Percentiles rank a stretch among this genome's conserved stretches.
Evolutionary conservation across 1,140 invertebrate genomes (phyloP).

Genomic region (Arctopsyche grandis): DNA sequence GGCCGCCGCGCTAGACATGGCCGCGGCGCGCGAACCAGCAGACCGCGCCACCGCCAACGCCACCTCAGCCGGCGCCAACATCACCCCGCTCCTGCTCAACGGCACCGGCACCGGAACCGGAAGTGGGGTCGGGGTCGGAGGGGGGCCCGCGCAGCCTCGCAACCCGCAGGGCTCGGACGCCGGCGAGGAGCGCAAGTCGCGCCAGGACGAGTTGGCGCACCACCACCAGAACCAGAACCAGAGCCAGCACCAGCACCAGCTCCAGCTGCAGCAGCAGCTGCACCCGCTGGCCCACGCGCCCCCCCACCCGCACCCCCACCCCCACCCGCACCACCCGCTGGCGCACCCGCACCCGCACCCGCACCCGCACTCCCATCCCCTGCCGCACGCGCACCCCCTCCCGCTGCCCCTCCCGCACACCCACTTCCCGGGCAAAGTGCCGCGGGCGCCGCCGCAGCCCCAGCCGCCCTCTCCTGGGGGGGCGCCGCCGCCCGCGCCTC

Average conservation of each 20-base stretch:
- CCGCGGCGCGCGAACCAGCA: slow-evolving; percentile 24
- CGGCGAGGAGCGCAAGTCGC: slow-evolving; percentile 64
- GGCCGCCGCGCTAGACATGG: slow-evolving; percentile 29
- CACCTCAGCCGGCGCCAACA: no score
- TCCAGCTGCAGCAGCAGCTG: no score
- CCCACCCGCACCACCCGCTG: slow-evolving; percentile 53
- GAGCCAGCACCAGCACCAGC: slow-evolving; percentile 44
- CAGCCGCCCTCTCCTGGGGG: slow-evolving; percentile 59
- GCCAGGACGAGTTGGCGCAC: slow-evolving; percentile 31
- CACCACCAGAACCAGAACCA: slow-evolving; percentile 58
- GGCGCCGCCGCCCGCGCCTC: neutral
- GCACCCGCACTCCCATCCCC: neutral
- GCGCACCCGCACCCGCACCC: slow-evolving; percentile 56
- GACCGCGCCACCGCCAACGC: slow-evolving; percentile 24
- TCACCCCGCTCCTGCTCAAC: neutral
- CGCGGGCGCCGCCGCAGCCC: slow-evolving; percentile 52
- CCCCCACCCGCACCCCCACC: no score
- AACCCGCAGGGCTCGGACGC: slow-evolving; percentile 70
- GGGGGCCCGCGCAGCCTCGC: slow-evolving; percentile 69
- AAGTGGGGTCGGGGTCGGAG: no score
- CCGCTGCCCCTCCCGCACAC: slow-evolving; percentile 40
- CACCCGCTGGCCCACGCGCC: slow-evolving; percentile 55
- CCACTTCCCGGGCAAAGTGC: slow-evolving; percentile 59
- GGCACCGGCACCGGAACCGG: neutral
- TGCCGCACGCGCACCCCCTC: slow-evolving; percentile 49